Evolutionary conservation across 2,888 invertebrate genomes (phyloP).

Genomic region (Chalcosyrphus nemorum): DNA sequence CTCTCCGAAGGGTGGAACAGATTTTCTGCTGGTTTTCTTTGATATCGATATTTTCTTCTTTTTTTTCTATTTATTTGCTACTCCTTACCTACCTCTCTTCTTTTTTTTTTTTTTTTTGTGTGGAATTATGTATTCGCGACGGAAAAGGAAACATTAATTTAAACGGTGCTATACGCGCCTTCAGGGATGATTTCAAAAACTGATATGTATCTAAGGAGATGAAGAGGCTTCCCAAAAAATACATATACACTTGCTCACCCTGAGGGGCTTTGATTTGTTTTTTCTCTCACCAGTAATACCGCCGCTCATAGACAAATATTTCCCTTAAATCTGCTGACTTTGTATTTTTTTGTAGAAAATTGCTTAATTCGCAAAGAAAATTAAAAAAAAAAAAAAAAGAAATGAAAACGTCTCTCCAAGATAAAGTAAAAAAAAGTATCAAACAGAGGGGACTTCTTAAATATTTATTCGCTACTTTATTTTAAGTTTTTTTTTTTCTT

Average conservation of each 20-base stretch:
- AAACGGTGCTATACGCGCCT: slow-evolving; percentile 34
- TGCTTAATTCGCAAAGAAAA: slow-evolving; percentile 65
- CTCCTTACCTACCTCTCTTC: no score
- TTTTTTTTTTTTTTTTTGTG: background rate
- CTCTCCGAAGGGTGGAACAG: slow-evolving; percentile 7
- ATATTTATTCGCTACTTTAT: slow-evolving; percentile 63
- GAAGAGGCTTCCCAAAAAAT: background rate
- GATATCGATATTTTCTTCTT: slow-evolving; percentile 16
- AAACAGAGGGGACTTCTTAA: slow-evolving; percentile 44
- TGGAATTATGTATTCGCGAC: slow-evolving; percentile 33
- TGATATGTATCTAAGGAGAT: slow-evolving; percentile 34
- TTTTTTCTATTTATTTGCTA: background rate
- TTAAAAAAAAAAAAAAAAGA: no score
- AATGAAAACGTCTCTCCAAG: background rate
- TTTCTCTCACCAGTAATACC: slow-evolving; percentile 10
- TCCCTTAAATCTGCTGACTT: slow-evolving; percentile 54
- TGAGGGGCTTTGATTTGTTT: slow-evolving; percentile 15
- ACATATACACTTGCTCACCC: slow-evolving; percentile 2
- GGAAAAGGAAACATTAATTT: slow-evolving; percentile 44
- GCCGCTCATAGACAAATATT: slow-evolving; percentile 20
- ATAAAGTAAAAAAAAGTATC: background rate
- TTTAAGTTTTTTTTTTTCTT: background rate
- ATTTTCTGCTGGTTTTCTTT: slow-evolving; percentile 36
- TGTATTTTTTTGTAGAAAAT: slow-evolving; percentile 41
- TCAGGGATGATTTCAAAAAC: slow-evolving; percentile 32